Conservation (phyloP, 2,797 vertebrate species). For the Miichthys miiuy region DNA sequence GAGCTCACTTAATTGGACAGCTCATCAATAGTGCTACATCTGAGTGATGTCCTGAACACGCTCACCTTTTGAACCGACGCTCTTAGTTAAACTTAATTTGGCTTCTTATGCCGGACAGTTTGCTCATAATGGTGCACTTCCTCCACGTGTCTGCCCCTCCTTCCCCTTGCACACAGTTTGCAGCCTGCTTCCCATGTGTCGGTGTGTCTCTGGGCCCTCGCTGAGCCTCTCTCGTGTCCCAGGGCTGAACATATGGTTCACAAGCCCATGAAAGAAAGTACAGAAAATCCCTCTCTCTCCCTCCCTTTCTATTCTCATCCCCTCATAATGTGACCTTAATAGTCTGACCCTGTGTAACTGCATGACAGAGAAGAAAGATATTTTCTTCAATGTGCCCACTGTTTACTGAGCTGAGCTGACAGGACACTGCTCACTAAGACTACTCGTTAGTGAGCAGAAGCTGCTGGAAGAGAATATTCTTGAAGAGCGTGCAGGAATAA, state of each 20-base stretch:
- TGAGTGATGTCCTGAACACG: slow-evolving; percentile 22
- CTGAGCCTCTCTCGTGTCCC: slow-evolving; percentile 60
- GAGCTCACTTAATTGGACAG: slow-evolving; percentile 23
- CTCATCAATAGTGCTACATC: slow-evolving; percentile 11
- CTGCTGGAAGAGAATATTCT: slow-evolving; percentile 6
- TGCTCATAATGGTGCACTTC: slow-evolving; percentile 13
- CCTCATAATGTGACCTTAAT: slow-evolving; percentile 71
- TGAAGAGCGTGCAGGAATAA: slow-evolving; percentile 30
- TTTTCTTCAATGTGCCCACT: slow-evolving; percentile 32
- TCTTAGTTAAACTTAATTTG: slow-evolving; percentile 22
- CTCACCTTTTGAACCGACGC: slow-evolving; percentile 10
- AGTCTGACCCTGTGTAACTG: slow-evolving; percentile 65
- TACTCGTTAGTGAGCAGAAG: slow-evolving; percentile 28
- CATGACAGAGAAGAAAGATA: slow-evolving; percentile 51
- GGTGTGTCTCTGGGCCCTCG: slow-evolving; percentile 38
- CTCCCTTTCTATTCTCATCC: slow-evolving; percentile 55
- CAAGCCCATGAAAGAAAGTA: slow-evolving; percentile 66
- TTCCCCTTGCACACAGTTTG: slow-evolving; percentile 18
- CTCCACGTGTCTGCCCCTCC: slow-evolving; percentile 35
- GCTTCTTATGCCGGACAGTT: slow-evolving; percentile 18
- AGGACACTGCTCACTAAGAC: slow-evolving; percentile 30
- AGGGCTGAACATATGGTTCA: slow-evolving; percentile 76
- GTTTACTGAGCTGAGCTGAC: slow-evolving; percentile 47
- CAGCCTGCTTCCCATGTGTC: slow-evolving; percentile 62
- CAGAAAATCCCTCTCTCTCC: slow-evolving; percentile 58